A percentile compares a stretch with the other conserved stretches of the same genome.
Conservation (phyloP, 1,140 invertebrate species). For the Euura saliciscinereae region DNA sequence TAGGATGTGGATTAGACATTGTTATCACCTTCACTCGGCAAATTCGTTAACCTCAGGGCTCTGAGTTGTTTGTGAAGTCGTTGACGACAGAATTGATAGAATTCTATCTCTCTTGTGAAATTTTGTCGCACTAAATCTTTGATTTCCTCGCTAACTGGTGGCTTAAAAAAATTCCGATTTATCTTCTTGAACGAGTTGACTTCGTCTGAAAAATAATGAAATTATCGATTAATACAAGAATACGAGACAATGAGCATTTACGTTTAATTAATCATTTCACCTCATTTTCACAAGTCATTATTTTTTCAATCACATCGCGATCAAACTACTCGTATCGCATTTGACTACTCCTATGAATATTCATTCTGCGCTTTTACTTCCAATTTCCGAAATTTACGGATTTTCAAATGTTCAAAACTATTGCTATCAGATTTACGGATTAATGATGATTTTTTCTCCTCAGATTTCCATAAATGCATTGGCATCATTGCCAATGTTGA, state of each 20-base stretch:
- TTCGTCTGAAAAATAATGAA: conserved; percentile 65
- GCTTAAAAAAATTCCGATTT: conserved; percentile 87
- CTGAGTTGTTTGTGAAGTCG: conserved; percentile 80
- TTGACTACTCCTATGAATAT: no score
- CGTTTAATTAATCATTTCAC: no score
- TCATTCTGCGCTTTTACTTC: no score
- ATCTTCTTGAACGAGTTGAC: conserved; percentile 77
- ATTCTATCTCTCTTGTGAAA: conserved; percentile 89
- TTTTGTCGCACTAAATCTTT: conserved; percentile 86
- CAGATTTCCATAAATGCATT: no score
- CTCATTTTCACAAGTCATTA: no score
- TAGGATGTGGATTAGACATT: neutral
- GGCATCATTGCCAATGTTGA: no score
- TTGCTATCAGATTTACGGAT: no score
- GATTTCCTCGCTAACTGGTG: conserved; percentile 82
- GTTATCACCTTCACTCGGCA: neutral
- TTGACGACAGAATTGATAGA: conserved; percentile 89
- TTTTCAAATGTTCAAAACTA: no score
- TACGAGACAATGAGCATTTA: conserved; percentile 10
- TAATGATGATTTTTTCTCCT: no score
- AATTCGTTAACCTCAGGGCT: conserved; percentile 62
- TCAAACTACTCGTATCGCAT: no score
- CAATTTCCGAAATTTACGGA: no score
- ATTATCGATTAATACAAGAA: neutral
- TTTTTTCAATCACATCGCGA: no score